Evolutionary conservation across 2,888 invertebrate genomes (phyloP).

Genomic region (Pardosa pseudoannulata): DNA sequence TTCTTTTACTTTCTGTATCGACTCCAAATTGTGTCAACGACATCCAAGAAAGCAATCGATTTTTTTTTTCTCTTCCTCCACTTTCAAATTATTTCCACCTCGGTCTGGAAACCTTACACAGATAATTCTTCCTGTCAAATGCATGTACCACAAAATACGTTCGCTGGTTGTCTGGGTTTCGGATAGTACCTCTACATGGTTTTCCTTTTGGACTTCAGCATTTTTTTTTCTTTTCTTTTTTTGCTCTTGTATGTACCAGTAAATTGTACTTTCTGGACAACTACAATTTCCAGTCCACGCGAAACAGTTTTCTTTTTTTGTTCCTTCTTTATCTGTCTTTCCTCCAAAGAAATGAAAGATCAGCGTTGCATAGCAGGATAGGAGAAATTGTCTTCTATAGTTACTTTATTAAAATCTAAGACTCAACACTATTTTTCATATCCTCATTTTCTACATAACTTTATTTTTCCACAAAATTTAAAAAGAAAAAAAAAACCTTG

Average conservation of each 20-base stretch:
- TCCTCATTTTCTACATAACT: too few relatives aligned
- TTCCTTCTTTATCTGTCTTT: background rate
- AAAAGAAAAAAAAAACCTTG: too few relatives aligned
- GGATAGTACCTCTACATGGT: background rate
- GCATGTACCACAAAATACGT: background rate
- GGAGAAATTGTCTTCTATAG: too few relatives aligned
- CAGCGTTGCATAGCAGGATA: background rate
- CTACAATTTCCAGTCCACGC: background rate
- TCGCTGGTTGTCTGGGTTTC: background rate
- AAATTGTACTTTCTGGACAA: background rate
- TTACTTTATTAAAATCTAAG: too few relatives aligned
- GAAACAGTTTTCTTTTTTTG: background rate
- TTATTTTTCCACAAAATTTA: too few relatives aligned
- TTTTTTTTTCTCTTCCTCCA: background rate
- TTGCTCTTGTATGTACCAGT: background rate
- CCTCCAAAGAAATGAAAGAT: background rate
- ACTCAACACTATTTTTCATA: too few relatives aligned
- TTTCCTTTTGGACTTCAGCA: background rate
- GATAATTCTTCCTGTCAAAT: background rate
- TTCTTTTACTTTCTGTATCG: background rate
- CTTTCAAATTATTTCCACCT: background rate
- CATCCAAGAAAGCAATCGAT: background rate
- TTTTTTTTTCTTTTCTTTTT: background rate
- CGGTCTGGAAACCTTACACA: slow-evolving; percentile 5
- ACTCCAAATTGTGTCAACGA: background rate